Conservation (phyloP, 1,140 invertebrate species). For the Megalopta genalis region DNA sequence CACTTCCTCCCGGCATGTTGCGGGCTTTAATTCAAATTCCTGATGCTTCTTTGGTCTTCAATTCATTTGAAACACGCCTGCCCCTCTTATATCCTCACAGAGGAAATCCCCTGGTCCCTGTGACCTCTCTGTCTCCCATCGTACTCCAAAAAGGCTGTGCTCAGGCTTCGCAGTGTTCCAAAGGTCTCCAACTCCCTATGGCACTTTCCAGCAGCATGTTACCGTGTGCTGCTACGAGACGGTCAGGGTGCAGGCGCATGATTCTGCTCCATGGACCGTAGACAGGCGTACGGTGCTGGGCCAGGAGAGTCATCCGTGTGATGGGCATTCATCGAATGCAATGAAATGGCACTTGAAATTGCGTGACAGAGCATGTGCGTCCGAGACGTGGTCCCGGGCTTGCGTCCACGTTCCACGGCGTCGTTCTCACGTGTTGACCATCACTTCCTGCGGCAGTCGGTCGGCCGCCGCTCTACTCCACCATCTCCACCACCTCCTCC, state of each 20-base stretch:
- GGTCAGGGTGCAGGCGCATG: neutral
- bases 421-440: slow-evolving; percentile 57
- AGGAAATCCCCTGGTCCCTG: neutral
- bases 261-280: neutral
- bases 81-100: neutral
- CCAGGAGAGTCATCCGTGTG: slow-evolving; percentile 7
- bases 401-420: slow-evolving; percentile 9
- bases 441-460: slow-evolving; percentile 52
- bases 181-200: slow-evolving; percentile 20
- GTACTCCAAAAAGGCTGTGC: neutral
- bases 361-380: slow-evolving; percentile 12
- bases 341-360: slow-evolving; percentile 61
- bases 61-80: neutral
- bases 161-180: neutral
- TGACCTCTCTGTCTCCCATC: slow-evolving; percentile 1
- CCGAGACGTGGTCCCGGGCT: slow-evolving; percentile 2
- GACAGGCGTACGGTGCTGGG: slow-evolving; percentile 6
- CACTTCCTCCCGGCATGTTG: slow-evolving; percentile 69
- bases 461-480: slow-evolving; percentile 38
- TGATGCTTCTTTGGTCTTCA: slow-evolving; percentile 34
- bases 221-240: neutral
- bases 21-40: slow-evolving; percentile 12
- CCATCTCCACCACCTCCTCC: slow-evolving; percentile 26
- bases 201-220: slow-evolving; percentile 23
- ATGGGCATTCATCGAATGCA: slow-evolving; percentile 45